Evolutionary conservation across 2,888 invertebrate species (phyloP), one percentile per base, ranked within the genome.

Genomic region (Brenthis ino): DNA sequence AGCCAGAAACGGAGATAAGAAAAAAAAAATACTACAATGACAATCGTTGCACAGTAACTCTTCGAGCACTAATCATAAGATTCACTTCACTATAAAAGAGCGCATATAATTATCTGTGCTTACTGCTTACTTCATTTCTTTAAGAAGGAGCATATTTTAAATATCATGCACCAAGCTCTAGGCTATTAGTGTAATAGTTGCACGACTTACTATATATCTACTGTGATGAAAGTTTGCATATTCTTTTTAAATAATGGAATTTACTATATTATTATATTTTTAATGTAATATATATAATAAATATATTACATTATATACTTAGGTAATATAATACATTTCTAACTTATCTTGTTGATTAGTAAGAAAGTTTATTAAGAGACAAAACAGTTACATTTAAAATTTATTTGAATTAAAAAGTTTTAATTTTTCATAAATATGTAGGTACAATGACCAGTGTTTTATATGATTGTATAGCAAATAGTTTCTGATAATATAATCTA

Each of bases 1-100:
- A 87, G 91, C 79, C 82, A 80, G 79, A 80, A 81, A 77, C 77
- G 74, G 78, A 86, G 87, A 88, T 89, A 89, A 87, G 80, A 84
- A 80, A 82, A 37, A 82, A 37, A 43, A 85, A 81, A 82, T 79
- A 81, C 81, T 83, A 83, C 82, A 82, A 85, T 83, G 80, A 78
- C 79, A 75, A 78, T 81, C 83, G 82, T 77, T 83, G 81, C 84
- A 84, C 84, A 87, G 85, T 76, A 68, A 75, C 72, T 85, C 84
- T 85, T 81, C 77, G 79, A 76, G 74, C 78, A 78, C 73, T 76
- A 78, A 78, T 77, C 79, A 76, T 80, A 78, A 81, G 79, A 79
- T 78, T 74, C 73, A 73, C 73, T 76, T 75, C 77, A 76, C 72
- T 66, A 61, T 72, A 71, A 64, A 54, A 54, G 33, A 48, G 28